These are phyloP conservation scores for Ophion ventricosus DNA, from an alignment of 2,888 invertebrate species.

Conservation along the genomic window DNA sequence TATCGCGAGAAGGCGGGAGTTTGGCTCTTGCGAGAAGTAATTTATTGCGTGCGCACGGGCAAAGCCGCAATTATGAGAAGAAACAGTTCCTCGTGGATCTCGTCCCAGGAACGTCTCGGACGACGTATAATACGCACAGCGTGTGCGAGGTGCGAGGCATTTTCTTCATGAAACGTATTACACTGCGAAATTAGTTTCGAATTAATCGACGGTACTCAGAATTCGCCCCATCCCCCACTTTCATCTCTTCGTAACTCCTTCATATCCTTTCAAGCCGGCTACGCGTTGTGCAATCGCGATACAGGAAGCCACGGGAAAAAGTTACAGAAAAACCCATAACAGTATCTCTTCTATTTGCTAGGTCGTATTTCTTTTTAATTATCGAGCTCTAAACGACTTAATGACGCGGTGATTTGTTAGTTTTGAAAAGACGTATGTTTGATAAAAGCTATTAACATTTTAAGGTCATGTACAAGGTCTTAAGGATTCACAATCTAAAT, in stretches of 20 bases:
- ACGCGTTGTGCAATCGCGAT: conserved; percentile 8
- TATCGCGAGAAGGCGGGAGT: conserved; percentile 51
- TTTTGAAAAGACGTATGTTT: background rate
- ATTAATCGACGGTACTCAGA: conserved; percentile 54
- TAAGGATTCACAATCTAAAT: too few species aligned
- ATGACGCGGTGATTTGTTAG: background rate
- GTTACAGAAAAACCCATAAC: background rate
- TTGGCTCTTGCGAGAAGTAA: conserved; percentile 60
- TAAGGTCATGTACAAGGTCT: background rate
- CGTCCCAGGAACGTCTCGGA: conserved; percentile 46
- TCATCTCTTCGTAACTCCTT: background rate
- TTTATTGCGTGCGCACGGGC: conserved; percentile 65
- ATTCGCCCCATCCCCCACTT: conserved; percentile 1
- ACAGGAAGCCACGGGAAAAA: background rate
- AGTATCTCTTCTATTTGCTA: background rate
- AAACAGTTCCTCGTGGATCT: conserved; percentile 58
- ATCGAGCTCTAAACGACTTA: background rate
- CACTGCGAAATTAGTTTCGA: conserved; percentile 60
- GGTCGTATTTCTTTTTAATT: background rate
- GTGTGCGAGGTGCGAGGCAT: conserved; percentile 53
- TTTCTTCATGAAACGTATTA: conserved; percentile 56
- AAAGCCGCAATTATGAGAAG: conserved; percentile 65
- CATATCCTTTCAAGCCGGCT: background rate
- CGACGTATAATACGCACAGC: conserved; percentile 48
- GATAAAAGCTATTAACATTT: background rate